These are phyloP conservation scores for Pachyramphus minor DNA, from an alignment of 2,113 vertebrate species.

Conservation along the genomic window DNA sequence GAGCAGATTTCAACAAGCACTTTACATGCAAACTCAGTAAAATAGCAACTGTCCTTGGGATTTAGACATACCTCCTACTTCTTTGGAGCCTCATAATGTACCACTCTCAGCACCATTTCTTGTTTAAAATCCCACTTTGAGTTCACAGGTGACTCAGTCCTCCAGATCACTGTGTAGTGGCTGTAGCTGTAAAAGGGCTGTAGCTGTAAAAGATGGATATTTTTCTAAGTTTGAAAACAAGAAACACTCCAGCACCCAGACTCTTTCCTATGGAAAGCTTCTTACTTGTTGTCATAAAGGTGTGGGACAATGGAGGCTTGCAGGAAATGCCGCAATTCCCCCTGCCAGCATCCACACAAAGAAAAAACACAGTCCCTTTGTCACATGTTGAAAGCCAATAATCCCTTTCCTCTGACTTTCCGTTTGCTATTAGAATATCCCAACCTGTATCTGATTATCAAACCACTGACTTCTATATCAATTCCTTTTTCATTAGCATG, in stretches of 20 bases:
- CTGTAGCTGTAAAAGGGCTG: neutral
- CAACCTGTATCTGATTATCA: neutral
- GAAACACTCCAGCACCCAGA: neutral
- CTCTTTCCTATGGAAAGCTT: neutral
- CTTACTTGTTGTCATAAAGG: constrained; percentile 2
- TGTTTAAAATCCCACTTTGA: neutral
- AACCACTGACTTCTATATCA: neutral
- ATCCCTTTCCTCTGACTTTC: neutral
- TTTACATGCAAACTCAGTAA: neutral
- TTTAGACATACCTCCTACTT: neutral
- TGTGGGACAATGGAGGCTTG: neutral
- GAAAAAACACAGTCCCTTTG: neutral
- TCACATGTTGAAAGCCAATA: neutral
- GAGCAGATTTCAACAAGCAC: neutral
- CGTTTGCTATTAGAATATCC: neutral
- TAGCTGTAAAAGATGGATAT: neutral
- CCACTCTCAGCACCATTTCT: neutral
- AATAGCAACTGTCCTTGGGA: neutral
- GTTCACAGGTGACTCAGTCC: neutral
- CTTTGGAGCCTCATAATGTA: neutral
- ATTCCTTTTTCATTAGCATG: neutral
- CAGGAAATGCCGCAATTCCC: constrained; percentile 16
- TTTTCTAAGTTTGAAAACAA: neutral
- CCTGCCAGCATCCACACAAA: neutral
- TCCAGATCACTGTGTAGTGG: neutral